Conservation (phyloP, 2,888 invertebrate species). For the Cephalotes varians region DNA sequence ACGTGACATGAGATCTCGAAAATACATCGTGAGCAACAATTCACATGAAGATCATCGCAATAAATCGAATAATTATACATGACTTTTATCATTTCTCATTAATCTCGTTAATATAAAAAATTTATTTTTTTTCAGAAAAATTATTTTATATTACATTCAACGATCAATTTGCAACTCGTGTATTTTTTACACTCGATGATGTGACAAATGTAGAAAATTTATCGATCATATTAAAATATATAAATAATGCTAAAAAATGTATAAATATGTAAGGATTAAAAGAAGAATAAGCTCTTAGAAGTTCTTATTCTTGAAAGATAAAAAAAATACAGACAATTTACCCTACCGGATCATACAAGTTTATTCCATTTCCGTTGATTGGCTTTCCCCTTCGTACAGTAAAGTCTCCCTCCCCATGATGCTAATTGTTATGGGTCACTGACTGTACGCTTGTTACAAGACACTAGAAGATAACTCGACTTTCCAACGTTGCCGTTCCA, state of each 20-base stretch:
- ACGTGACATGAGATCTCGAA: slow-evolving; percentile 25
- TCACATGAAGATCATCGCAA: slow-evolving; percentile 11
- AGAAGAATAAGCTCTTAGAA: background rate
- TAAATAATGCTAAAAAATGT: background rate
- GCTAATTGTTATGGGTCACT: slow-evolving; percentile 84
- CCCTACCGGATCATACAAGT: slow-evolving; percentile 81
- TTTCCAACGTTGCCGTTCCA: slow-evolving; percentile 68
- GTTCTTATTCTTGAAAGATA: slow-evolving; percentile 41
- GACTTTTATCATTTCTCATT: background rate
- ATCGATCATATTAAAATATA: background rate
- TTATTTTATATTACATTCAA: background rate
- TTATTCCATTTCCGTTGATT: slow-evolving; percentile 83
- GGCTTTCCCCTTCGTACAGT: slow-evolving; percentile 74
- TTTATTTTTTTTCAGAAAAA: background rate
- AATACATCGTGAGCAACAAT: background rate
- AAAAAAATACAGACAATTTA: slow-evolving; percentile 61
- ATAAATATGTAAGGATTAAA: background rate
- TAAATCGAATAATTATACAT: background rate
- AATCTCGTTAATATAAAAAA: background rate
- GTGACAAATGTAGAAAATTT: background rate
- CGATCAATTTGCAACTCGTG: slow-evolving; percentile 1
- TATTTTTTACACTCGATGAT: background rate
- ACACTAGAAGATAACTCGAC: slow-evolving; percentile 75
- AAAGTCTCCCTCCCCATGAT: slow-evolving; percentile 72
- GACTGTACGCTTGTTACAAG: slow-evolving; percentile 78